Conservation (phyloP, 2,113 vertebrate genomes). For the Nipponia nippon region DNA sequence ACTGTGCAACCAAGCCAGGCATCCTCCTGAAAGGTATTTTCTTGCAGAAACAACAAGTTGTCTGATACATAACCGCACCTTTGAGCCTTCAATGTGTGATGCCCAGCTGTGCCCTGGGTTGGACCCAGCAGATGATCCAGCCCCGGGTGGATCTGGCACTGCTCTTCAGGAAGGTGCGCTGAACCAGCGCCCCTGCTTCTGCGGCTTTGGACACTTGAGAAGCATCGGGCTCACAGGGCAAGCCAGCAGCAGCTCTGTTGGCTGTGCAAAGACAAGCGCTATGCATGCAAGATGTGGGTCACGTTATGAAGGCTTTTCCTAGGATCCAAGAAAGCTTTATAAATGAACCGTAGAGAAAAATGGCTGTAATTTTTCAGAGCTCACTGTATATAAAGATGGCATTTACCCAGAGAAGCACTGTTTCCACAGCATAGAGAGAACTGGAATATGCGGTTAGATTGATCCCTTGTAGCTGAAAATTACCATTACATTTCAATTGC, state of each 20-base stretch:
- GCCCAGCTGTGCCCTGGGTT: not conserved
- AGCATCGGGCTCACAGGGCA: not conserved
- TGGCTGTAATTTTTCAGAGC: not conserved
- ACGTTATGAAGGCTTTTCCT: not conserved
- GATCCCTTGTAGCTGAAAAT: conserved; percentile 30
- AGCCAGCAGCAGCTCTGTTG: not conserved
- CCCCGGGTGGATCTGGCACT: not conserved
- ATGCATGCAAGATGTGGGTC: fast-evolving
- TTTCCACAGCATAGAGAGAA: not conserved
- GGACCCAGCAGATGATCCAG: not conserved
- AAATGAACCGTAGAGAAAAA: not conserved
- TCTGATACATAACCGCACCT: fast-evolving
- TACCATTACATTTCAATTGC: conserved; percentile 23
- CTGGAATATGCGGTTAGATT: not conserved
- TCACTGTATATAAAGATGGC: not conserved
- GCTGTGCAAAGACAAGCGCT: not conserved
- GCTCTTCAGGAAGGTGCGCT: fast-evolving
- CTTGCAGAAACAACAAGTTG: fast-evolving
- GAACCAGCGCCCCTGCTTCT: fast-evolving
- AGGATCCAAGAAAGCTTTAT: not conserved
- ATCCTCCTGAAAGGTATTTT: not conserved
- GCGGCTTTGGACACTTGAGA: not conserved
- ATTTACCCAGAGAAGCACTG: not conserved
- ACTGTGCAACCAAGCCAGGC: not conserved
- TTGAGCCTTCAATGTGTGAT: fast-evolving